phyloP scores from a whole-genome alignment of 1,140 invertebrate species.

The Plutomurus gul region DNA sequence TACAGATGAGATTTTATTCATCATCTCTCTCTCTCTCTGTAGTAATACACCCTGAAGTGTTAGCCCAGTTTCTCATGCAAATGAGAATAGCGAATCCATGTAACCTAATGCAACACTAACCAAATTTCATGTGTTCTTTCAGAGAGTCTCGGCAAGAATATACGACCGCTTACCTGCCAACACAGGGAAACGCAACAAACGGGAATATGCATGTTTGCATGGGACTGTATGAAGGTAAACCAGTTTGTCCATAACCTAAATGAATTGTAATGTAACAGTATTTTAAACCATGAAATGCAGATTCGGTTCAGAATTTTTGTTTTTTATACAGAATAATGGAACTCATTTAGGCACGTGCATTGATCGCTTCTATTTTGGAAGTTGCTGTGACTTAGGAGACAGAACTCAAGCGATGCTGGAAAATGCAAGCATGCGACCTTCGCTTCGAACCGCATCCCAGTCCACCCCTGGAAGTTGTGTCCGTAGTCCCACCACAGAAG shows the following conservation, averaged over 20 bases:
- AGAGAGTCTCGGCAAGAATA: constrained; percentile 79
- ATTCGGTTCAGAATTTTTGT: background rate
- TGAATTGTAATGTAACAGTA: background rate
- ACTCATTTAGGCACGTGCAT: constrained; percentile 54
- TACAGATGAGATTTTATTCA: too few species aligned
- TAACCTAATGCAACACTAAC: background rate
- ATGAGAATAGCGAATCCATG: background rate
- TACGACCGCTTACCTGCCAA: constrained; percentile 82
- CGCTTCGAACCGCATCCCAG: constrained; percentile 32
- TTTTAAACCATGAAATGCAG: background rate
- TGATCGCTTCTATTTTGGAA: constrained; percentile 53
- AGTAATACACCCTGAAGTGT: too few species aligned
- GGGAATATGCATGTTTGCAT: constrained; percentile 92
- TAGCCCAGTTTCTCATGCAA: too few species aligned
- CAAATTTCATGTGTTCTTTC: constrained; percentile 33
- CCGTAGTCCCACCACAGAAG: constrained; percentile 16
- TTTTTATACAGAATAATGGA: constrained; percentile 52
- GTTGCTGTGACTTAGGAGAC: constrained; percentile 53
- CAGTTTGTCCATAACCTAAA: background rate
- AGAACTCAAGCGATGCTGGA: constrained; percentile 46
- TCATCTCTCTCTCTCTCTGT: too few species aligned
- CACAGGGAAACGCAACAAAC: constrained; percentile 75
- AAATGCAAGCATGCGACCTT: constrained; percentile 45
- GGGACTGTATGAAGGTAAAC: constrained; percentile 77
- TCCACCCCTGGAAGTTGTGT: background rate